Evolutionary conservation across 2,888 invertebrate species (phyloP), one percentile per base, ranked within the genome.

Genomic region (Calliphora vomitoria): DNA sequence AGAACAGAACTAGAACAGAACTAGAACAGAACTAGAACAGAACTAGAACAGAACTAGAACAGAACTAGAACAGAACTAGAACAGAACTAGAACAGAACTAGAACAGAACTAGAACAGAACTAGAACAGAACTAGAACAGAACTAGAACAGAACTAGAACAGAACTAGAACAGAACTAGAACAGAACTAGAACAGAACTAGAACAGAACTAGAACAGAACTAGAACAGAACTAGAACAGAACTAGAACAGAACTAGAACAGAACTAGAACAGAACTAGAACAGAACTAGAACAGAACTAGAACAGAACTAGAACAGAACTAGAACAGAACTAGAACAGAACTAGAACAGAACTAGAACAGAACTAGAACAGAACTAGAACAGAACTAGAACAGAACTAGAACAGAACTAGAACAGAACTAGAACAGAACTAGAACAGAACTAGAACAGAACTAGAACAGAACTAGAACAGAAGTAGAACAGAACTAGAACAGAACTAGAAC

Each of bases 31-130:
- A 53, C 53, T 53, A 53, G 53, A 53, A 53, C 53, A 3, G 53
- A 53, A 53, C 53, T 53, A 53, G 53, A 53, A 53, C 53, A 3
- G 53, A 53, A 53, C 53, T 53, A 18, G 53, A 53, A 53, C 53
- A 3, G 53, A 15, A 62, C 4, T 62, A 62, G 53, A 53, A n/a
- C n/a, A n/a, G n/a, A 47, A 69, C 47, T 31, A 50, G 8, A 47
- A 69, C 20, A n/a, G n/a, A n/a, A n/a, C 20, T 8, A 35, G n/a
- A n/a, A n/a, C n/a, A n/a, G n/a, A 62, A 31, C 31, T 11, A 15
- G 35, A 62, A 35, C 31, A 6, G 31, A 35, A 35, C 35, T 35
- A 35, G 31, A 25, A n/a, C n/a, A n/a, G n/a, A n/a, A n/a, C n/a
- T n/a, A n/a, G n/a, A n/a, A n/a, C n/a, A n/a, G n/a, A n/a, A n/a